Conservation (phyloP, 2,888 invertebrate genomes). For the Drosophila melanocephala region DNA sequence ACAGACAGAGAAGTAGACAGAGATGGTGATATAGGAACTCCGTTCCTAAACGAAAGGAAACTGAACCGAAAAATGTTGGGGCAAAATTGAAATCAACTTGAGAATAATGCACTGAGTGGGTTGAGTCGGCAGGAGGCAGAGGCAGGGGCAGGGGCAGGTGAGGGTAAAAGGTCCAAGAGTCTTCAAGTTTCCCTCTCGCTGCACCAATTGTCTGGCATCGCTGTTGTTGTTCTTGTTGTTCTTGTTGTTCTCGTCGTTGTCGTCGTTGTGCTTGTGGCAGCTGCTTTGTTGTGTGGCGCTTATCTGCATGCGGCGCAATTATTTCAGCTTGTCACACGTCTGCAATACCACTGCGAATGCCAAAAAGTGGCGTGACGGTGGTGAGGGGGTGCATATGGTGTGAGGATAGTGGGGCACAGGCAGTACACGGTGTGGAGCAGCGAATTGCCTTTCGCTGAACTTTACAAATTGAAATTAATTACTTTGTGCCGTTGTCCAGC, state of each 20-base stretch:
- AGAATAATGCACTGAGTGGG: conserved; percentile 5
- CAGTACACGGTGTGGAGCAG: conserved; percentile 14
- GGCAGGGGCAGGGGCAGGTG: neutral
- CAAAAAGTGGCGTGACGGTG: neutral
- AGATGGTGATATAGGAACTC: neutral
- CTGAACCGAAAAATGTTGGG: conserved; percentile 33
- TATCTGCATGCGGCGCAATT: conserved; percentile 78
- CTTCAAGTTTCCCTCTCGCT: conserved; percentile 34
- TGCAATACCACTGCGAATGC: conserved; percentile 16
- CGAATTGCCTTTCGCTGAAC: conserved; percentile 66
- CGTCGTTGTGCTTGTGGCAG: conserved; percentile 49
- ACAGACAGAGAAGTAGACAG: neutral
- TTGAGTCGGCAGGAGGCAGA: neutral
- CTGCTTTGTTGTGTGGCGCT: conserved; percentile 60
- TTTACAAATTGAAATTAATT: conserved; percentile 83
- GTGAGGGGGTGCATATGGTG: neutral
- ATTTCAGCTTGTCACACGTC: conserved; percentile 73
- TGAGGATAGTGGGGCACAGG: neutral
- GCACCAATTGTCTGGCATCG: conserved; percentile 67
- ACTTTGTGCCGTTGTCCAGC: conserved; percentile 67
- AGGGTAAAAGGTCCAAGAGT: conserved; percentile 7
- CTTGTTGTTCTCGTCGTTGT: neutral
- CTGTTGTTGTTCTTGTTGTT: conserved; percentile 28
- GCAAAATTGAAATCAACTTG: conserved; percentile 13
- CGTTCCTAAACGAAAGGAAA: conserved; percentile 7